Conservation (phyloP, 2,888 invertebrate species). For the Drosophila greeni region DNA sequence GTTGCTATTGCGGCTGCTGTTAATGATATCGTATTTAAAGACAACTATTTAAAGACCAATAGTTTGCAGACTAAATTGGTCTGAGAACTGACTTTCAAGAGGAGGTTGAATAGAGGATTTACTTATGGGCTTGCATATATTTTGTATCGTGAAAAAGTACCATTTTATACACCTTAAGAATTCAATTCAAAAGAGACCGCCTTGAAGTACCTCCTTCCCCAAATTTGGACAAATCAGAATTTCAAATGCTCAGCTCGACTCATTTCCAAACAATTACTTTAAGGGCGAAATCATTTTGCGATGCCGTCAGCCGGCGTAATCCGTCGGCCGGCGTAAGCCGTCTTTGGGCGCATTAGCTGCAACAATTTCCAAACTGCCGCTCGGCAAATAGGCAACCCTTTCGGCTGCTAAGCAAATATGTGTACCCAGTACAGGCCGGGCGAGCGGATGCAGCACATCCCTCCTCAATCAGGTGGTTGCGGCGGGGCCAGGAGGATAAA, state of each 20-base stretch:
- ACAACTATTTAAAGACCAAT: neutral
- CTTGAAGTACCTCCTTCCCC: neutral
- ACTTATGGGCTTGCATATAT: neutral
- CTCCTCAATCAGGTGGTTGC: constrained; percentile 13
- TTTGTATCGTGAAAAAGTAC: neutral
- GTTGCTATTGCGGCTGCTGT: neutral
- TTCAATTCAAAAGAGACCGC: neutral
- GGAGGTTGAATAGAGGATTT: neutral
- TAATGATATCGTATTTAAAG: neutral
- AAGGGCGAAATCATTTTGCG: constrained; percentile 40
- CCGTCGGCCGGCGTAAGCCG: constrained; percentile 46
- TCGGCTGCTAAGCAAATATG: constrained; percentile 55
- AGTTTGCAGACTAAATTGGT: neutral
- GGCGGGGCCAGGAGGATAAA: constrained; percentile 47
- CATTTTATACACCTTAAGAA: neutral
- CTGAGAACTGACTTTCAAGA: neutral
- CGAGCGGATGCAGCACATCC: constrained; percentile 43
- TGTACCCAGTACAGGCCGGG: constrained; percentile 8
- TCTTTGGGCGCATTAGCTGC: constrained; percentile 59
- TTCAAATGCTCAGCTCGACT: constrained; percentile 1
- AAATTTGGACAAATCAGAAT: neutral
- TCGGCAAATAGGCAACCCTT: constrained; percentile 60
- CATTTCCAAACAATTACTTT: constrained; percentile 14
- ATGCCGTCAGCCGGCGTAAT: constrained; percentile 39
- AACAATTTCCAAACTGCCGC: constrained; percentile 38